phyloP scores from a whole-genome alignment of 2,888 invertebrate species.

The Drosophila prostipennis region DNA sequence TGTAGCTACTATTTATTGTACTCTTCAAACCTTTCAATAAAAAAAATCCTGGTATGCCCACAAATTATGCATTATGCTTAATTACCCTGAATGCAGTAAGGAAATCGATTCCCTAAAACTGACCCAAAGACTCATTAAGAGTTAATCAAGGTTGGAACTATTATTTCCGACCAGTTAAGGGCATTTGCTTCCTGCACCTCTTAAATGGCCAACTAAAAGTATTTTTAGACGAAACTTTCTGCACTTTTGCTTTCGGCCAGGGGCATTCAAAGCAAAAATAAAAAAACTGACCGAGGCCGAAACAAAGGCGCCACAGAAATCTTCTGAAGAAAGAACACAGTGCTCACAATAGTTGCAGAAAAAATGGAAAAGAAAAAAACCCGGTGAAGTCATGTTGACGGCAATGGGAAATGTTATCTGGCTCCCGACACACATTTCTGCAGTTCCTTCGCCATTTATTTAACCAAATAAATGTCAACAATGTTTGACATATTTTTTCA shows the following conservation, averaged over 20 bases:
- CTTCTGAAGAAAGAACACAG: not conserved
- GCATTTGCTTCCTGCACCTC: constrained; percentile 39
- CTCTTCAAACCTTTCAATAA: no score
- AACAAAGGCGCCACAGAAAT: constrained; percentile 43
- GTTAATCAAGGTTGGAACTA: constrained; percentile 26
- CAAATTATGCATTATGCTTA: constrained; percentile 31
- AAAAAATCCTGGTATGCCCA: not conserved
- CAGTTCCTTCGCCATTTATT: constrained; percentile 21
- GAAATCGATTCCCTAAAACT: not conserved
- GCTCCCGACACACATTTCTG: constrained; percentile 12
- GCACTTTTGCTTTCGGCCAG: constrained; percentile 60
- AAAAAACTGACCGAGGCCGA: constrained; percentile 30
- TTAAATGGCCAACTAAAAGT: constrained; percentile 29
- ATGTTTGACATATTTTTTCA: constrained; percentile 25
- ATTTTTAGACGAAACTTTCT: constrained; percentile 56
- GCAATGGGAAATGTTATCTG: constrained; percentile 11
- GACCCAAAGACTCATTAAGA: constrained; percentile 24
- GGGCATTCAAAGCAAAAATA: constrained; percentile 13
- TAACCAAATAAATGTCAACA: constrained; percentile 38
- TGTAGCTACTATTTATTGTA: no score
- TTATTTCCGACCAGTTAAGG: constrained; percentile 17
- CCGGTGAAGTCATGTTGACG: constrained; percentile 8
- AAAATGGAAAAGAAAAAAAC: not conserved
- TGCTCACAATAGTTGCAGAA: constrained; percentile 4
- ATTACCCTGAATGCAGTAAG: constrained; percentile 2